These are phyloP conservation scores for Xerus rutilus DNA, from an alignment of 2,797 vertebrate species.

Conservation along the genomic window DNA sequence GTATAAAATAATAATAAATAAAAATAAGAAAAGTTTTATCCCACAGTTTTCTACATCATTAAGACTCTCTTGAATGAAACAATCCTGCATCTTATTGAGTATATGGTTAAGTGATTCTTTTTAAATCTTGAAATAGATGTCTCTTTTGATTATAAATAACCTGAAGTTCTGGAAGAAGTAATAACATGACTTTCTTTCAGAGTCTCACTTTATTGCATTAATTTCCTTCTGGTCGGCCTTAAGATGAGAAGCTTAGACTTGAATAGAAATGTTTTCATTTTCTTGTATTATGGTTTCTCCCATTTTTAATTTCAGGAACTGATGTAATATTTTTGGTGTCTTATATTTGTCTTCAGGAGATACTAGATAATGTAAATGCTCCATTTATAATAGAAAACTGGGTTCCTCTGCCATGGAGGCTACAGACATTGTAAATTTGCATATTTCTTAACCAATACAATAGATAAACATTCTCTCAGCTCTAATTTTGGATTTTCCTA, in stretches of 20 bases:
- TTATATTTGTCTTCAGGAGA: not conserved
- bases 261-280: not conserved
- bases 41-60: not conserved
- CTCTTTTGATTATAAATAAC: constrained; percentile 32
- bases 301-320: constrained; percentile 38
- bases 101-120: not conserved
- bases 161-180: not conserved
- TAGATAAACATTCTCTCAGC: not conserved
- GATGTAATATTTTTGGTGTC: not conserved
- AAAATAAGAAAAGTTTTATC: not conserved
- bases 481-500: not conserved
- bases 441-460: not conserved
- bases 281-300: not conserved
- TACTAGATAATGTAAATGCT: not conserved
- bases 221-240: not conserved
- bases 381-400: not conserved
- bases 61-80: not conserved
- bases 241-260: not conserved
- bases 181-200: not conserved
- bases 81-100: not conserved
- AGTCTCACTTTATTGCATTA: not conserved
- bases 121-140: not conserved
- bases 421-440: not conserved
- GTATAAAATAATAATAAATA: not conserved
- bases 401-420: not conserved